Percentiles rank a stretch among this genome's conserved stretches.
phyloP scores from a whole-genome alignment of 2,888 invertebrate genomes.

The Dasypolia templi region DNA sequence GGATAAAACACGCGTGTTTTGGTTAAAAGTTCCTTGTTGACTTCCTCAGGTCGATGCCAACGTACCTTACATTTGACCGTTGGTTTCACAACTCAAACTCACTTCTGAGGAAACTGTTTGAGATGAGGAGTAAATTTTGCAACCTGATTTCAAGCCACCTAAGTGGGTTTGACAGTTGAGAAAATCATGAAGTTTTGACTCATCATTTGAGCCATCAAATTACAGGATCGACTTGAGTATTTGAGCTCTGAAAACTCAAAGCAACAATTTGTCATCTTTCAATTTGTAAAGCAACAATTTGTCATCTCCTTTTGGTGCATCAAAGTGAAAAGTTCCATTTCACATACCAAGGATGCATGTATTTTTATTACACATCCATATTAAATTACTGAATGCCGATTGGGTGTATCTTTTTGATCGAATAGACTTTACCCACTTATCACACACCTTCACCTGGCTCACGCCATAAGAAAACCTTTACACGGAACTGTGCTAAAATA shows the following conservation, averaged over 20 bases:
- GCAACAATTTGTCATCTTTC: neutral
- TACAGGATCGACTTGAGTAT: neutral
- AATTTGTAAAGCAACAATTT: neutral
- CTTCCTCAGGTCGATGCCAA: too few species aligned
- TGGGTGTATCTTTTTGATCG: neutral
- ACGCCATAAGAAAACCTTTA: slow-evolving; percentile 18
- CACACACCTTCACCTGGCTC: slow-evolving; percentile 5
- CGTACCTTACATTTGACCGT: too few species aligned
- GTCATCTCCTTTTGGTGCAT: neutral
- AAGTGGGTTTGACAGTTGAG: too few species aligned
- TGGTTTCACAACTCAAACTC: too few species aligned
- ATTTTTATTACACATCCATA: neutral
- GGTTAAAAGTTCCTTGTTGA: too few species aligned
- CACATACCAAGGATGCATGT: neutral
- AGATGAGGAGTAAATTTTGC: too few species aligned
- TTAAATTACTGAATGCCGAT: neutral
- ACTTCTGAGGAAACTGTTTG: too few species aligned
- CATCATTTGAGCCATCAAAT: slow-evolving; percentile 3
- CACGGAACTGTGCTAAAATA: slow-evolving; percentile 44
- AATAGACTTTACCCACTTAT: neutral
- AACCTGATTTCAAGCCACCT: too few species aligned
- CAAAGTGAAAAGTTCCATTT: neutral
- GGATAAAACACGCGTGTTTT: too few species aligned
- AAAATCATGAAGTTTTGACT: too few species aligned
- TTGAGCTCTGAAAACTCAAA: neutral